Base-by-base conservation (phyloP, 2,888 invertebrate genomes). In the Chloroclystis v-ata region DNA sequence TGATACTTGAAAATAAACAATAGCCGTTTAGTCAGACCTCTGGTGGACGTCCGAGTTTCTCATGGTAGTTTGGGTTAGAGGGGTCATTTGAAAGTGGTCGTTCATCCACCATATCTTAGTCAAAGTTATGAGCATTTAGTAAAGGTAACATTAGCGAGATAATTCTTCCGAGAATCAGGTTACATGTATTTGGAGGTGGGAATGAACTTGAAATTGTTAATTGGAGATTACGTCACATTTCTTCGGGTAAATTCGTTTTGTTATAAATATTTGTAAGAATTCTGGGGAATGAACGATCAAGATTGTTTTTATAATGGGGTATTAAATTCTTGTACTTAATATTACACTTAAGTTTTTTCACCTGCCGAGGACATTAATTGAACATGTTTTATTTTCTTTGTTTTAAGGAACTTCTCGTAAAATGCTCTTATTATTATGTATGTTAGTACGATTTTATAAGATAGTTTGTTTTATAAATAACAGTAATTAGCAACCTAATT, bases 131-230 rank as follows among this genome's bases (percentile, higher is more conserved):
- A 54, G 54, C 48, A 48, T 59, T 56, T 52, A 55, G 56, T 75
- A 66, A 68, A 68, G 66, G 67, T 65, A 64, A 71, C 76, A 72
- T 77, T 78, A 79, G 75, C 73, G 59, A 80, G 79, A 78, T 77
- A 78, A 78, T 74, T 54, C 49, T 53, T 56, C 56, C 47, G 60
- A 67, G 84, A 82, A 83, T 76, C 71, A 73, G 65, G 69, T 75
- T 75, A 78, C 76, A 67, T 45, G 57, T 62, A 64, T 49, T 37
- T 41, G 41, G 45, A 67, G 68, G 71, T 66, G 69, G 71, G 60
- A 67, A 70, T 46, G 51, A 72, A 71, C 69, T 63, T 57, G 65
- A 69, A 72, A 72, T 73, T 75, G 69, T 75, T 82, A 81, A 80
- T 82, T 82, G 75, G 66, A 59, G 49, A 63, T 53, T 60, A 60